Evolutionary conservation across 1,140 invertebrate species (phyloP).

Genomic region (Babylonia areolata): DNA sequence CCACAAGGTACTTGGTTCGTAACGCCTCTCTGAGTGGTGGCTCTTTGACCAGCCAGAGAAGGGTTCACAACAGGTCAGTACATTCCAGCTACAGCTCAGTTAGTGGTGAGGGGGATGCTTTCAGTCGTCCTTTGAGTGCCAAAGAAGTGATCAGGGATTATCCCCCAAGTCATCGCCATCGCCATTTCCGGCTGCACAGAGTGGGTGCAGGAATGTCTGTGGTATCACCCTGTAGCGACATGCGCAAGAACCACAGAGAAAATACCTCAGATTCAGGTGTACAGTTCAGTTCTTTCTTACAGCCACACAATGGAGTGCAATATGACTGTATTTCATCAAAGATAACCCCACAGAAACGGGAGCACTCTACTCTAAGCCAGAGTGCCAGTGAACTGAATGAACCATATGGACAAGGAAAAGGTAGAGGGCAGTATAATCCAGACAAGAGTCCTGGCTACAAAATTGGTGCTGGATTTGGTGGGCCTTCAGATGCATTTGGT

Average conservation of each 20-base stretch:
- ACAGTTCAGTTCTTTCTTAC: constrained; percentile 68
- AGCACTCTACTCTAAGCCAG: neutral
- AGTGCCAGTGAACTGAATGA: neutral
- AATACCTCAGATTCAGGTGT: neutral
- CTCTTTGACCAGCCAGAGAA: neutral
- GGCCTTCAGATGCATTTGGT: neutral
- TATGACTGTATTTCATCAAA: neutral
- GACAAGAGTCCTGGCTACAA: neutral
- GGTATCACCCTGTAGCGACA: neutral
- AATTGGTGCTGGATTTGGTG: neutral
- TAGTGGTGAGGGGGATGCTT: constrained; percentile 55
- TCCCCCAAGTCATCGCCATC: constrained; percentile 9
- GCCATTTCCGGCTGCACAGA: neutral
- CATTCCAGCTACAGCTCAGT: neutral
- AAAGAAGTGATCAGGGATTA: constrained; percentile 65
- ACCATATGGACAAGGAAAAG: neutral
- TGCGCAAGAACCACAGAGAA: neutral
- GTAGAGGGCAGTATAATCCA: neutral
- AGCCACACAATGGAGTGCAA: constrained; percentile 57
- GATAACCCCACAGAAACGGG: neutral
- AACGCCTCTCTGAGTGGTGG: neutral
- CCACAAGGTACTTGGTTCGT: neutral
- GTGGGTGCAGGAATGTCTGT: neutral
- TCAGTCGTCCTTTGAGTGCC: constrained; percentile 70
- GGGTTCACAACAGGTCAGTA: neutral